Evolutionary conservation across 2,797 vertebrate genomes (phyloP).

Genomic region (Kryptolebias ocellatus): DNA sequence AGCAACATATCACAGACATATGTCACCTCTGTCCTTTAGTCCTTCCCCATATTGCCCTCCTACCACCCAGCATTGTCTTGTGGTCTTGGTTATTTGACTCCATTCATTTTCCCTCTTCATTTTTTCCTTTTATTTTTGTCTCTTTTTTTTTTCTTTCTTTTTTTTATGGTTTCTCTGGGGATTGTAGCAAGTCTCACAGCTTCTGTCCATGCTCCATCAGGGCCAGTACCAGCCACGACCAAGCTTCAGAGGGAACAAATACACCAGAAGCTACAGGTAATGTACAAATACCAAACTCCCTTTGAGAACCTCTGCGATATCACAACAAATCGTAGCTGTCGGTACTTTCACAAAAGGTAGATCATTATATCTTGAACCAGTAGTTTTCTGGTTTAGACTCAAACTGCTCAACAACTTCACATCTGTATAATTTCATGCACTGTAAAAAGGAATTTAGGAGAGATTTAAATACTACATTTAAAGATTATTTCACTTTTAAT

Average conservation of each 20-base stretch:
- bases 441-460: no score
- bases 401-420: slow-evolving; percentile 44
- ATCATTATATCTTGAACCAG: slow-evolving; percentile 15
- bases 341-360: not conserved
- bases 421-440: slow-evolving; percentile 67
- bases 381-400: slow-evolving; percentile 43
- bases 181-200: slow-evolving; percentile 98
- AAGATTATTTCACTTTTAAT: no score
- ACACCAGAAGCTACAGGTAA: slow-evolving; percentile 98
- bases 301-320: not conserved
- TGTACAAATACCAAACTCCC: not conserved
- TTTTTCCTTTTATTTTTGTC: slow-evolving; percentile 68
- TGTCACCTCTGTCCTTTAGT: slow-evolving; percentile 11
- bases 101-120: slow-evolving; percentile 83
- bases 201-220: slow-evolving; percentile 99
- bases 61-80: slow-evolving; percentile 61
- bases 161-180: slow-evolving; percentile 71
- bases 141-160: slow-evolving; percentile 33
- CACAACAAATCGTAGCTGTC: slow-evolving; percentile 3
- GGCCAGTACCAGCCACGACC: slow-evolving; percentile 98
- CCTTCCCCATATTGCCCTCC: slow-evolving; percentile 1
- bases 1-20: slow-evolving; percentile 52
- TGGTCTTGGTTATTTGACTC: slow-evolving; percentile 77
- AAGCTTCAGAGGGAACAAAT: slow-evolving; percentile 99
- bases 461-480: no score